These are phyloP conservation scores for Betta splendens DNA, from an alignment of 2,797 vertebrate genomes.

Conservation along the genomic window DNA sequence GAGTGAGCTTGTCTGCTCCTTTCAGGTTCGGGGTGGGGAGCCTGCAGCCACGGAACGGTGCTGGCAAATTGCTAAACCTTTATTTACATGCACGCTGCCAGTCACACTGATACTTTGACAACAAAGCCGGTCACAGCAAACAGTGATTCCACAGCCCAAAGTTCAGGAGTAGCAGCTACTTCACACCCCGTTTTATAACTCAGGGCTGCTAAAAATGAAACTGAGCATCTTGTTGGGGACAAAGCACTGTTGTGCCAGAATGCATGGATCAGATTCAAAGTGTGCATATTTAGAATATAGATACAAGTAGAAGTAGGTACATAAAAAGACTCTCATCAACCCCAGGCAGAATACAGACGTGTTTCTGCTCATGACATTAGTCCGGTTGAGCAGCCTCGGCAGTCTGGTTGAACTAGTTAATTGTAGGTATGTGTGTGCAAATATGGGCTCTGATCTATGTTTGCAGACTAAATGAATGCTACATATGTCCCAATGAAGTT, in stretches of 20 bases:
- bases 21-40: constrained; percentile 57
- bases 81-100: constrained; percentile 68
- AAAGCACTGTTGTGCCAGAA: constrained; percentile 27
- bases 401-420: constrained; percentile 60
- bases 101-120: constrained; percentile 45
- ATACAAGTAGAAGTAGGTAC: no score
- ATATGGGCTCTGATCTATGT: not conserved
- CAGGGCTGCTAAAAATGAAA: constrained; percentile 18
- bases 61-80: constrained; percentile 52
- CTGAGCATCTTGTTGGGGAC: constrained; percentile 6
- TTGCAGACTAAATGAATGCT: not conserved
- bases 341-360: constrained; percentile 9
- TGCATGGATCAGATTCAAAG: no score
- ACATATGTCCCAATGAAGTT: constrained; percentile 3
- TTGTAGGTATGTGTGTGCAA: constrained; percentile 12
- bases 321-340: constrained; percentile 3
- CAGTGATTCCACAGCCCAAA: constrained; percentile 6
- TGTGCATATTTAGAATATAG: no score
- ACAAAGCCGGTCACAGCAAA: constrained; percentile 26
- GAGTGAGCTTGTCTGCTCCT: constrained; percentile 45
- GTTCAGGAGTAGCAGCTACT: not conserved
- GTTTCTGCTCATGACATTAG: constrained; percentile 6
- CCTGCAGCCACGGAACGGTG: constrained; percentile 16
- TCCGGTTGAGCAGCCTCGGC: constrained; percentile 35
- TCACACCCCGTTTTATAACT: not conserved